Evolutionary conservation across 1,140 invertebrate species (phyloP).

Genomic region (Ylistrum balloti): DNA sequence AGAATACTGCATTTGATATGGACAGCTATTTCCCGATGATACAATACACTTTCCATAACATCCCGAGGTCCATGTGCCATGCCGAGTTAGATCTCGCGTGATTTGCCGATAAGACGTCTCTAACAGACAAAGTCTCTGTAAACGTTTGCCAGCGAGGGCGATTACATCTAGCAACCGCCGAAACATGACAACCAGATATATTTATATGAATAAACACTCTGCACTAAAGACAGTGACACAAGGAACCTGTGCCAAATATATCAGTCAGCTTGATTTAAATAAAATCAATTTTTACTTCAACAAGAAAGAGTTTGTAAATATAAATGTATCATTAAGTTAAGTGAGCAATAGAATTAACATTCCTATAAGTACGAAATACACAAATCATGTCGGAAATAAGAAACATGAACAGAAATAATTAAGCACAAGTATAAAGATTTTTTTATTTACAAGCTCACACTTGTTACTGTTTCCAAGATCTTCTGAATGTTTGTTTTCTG

Average conservation of each 20-base stretch:
- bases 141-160: background rate
- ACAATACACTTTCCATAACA: constrained; percentile 39
- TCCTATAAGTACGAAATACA: too few relatives aligned
- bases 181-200: constrained; percentile 35
- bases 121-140: constrained; percentile 37
- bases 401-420: background rate
- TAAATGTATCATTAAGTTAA: too few relatives aligned
- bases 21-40: background rate
- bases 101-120: constrained; percentile 21
- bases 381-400: too few relatives aligned
- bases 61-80: background rate
- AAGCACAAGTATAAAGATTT: background rate
- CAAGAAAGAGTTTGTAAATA: too few relatives aligned
- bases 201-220: constrained; percentile 30
- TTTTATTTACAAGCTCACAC: background rate
- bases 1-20: background rate
- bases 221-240: background rate
- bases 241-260: background rate
- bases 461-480: background rate
- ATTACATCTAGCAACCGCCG: background rate
- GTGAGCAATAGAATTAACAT: too few relatives aligned
- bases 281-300: background rate
- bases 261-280: background rate
- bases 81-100: constrained; percentile 30
- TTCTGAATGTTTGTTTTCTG: background rate